phyloP scores from a whole-genome alignment of 1,140 invertebrate species.

The Ptiloglossa arizonensis region DNA sequence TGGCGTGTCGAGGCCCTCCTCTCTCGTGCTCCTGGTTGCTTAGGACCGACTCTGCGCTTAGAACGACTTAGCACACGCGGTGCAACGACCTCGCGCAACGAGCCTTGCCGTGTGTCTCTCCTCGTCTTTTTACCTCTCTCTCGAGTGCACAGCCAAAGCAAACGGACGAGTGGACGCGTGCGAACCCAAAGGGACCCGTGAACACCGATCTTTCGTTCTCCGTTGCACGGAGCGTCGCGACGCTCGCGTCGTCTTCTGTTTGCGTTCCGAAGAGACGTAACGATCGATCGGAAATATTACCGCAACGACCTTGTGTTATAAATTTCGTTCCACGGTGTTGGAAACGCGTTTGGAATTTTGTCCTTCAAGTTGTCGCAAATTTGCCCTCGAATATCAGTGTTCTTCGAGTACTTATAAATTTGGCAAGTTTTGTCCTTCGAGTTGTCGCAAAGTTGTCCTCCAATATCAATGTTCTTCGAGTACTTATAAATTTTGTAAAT shows the following conservation, averaged over 20 bases:
- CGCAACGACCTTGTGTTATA: too few relatives aligned
- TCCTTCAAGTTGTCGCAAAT: too few relatives aligned
- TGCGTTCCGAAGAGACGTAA: too few relatives aligned
- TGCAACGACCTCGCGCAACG: slow-evolving; percentile 70
- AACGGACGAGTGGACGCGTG: slow-evolving; percentile 7
- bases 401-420: too few relatives aligned
- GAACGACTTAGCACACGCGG: slow-evolving; percentile 65
- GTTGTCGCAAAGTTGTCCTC: too few relatives aligned
- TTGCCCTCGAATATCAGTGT: too few relatives aligned
- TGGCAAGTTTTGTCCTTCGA: too few relatives aligned
- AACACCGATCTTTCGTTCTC: slow-evolving; percentile 7
- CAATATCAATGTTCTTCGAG: too few relatives aligned
- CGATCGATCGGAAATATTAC: not conserved
- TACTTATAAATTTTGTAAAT: too few relatives aligned
- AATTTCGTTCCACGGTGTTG: too few relatives aligned
- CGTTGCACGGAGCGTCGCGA: slow-evolving; percentile 32
- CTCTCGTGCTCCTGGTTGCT: slow-evolving; percentile 49
- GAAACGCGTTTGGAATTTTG: too few relatives aligned
- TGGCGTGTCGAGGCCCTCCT: slow-evolving; percentile 45
- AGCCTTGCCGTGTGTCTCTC: slow-evolving; percentile 51
- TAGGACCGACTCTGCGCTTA: slow-evolving; percentile 60
- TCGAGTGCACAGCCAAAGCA: not conserved
- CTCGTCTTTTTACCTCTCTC: slow-evolving; percentile 14
- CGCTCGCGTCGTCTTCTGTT: slow-evolving; percentile 6
- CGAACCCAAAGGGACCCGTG: not conserved